Base-by-base conservation (phyloP, 2,888 invertebrate genomes). In the Nymphalis polychloros region DNA sequence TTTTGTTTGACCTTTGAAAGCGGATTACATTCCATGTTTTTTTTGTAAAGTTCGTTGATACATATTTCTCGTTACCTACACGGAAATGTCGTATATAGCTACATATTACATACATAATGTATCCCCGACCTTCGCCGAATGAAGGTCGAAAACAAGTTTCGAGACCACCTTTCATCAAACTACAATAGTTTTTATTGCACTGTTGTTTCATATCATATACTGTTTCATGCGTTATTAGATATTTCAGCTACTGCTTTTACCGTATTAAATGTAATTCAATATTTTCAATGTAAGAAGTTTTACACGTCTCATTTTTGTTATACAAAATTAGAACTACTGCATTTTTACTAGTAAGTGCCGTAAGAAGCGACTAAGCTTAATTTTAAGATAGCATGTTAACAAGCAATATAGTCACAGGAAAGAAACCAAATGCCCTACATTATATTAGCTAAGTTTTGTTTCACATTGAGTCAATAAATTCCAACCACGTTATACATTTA, bases 111-210 rank as follows among this genome's bases (percentile, higher is more conserved):
- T 61, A 68, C 23, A 23, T 41, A 41, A 41, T 41, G 1, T 59
- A 59, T 23, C 10, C 52, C 20, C 52, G 69, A 69, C 74, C 74
- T 73, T 73, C 52, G 64, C 41, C 8, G 23, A 20, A 35, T 55
- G 69, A 75, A 75, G 76, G 76, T 72, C 67, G 52, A 64, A 66
- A 64, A 69, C 68, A 23, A 64, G 68, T 68, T 71, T 74, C 68
- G 48, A 61, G 59, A 64, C 59, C 52, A 68, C 76, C 76, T 76
- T 76, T 76, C 76, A 76, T 75, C 71, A 61, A 70, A 74, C 60
- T 61, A 50, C n/a, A 20, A 23, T 68, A 55, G 53, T 68, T 62
- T 66, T 50, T 53, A 61, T 67, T 63, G 27, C 17, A 50, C 27
- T 65, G 16, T 47, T 23, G 35, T 41, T 53, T 19, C 17, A 49